Evolutionary conservation across 2,888 invertebrate species (phyloP), one percentile per base, ranked within the genome.

Genomic region (Amphimallon solstitiale): DNA sequence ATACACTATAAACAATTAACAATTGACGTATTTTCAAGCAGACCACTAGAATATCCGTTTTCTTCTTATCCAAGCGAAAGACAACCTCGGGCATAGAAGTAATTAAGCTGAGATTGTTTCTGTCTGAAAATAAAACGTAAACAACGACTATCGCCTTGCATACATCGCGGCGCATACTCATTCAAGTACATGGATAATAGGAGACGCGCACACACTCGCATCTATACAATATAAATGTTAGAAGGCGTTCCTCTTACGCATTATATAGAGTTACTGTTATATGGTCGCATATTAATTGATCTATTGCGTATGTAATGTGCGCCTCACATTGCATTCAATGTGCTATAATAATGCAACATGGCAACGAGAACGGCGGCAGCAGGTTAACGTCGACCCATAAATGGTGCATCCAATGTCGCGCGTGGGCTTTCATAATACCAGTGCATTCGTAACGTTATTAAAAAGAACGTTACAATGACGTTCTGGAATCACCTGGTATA

Each of bases 361-460:
- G 46, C 35, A 17, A 59, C 3, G 7, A 40, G 19, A 15, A 40
- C 38, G 40, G 54, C 40, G 21, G 38, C 52, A 48, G 34, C 64
- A 64, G 64, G 63, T 63, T 63, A 43, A 54, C 35, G 46, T 21
- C 37, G 35, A 29, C 56, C 54, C n/a, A 37, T 56, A 64, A 56
- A 35, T 45, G 64, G 64, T 45, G 43, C 34, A 46, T 34, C 54
- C 64, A 64, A 64, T 64, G 64, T 46, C 64, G 46, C 54, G 64
- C 64, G 64, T 64, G 64, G 64, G 64, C 43, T 45, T 17, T 40
- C 43, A 59, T 59, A 59, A 59, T 43, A 59, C 17, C 43, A 29
- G n/a, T 35, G 51, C 51, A 54, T 54, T 54, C 29, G 56, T 43
- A 43, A 43, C 43, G 56, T 10, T 43, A 43, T 59, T 23, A 59